Evolutionary conservation across 2,113 vertebrate species (phyloP).

Genomic region (zebrafish (Danio rerio)): GRCz12tu NC_133194.1:7328501-7329000

Average conservation of each 20-base stretch:
- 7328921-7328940: conserved; percentile 31
- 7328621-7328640: background rate
- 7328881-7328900: conserved; percentile 61
- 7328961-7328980: conserved; percentile 28
- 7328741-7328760: background rate
- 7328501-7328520: background rate
- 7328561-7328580: conserved; percentile 48
- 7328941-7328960: background rate
- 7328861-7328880: conserved; percentile 66
- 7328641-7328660: background rate
- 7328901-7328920: conserved; percentile 49
- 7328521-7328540: conserved; percentile 9
- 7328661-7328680: background rate
- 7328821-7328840: background rate
- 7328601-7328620: conserved; percentile 4
- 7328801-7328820: no score
- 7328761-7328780: no score
- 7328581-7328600: conserved; percentile 34
- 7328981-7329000: conserved; percentile 25
- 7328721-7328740: background rate
- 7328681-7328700: background rate
- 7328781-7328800: background rate
- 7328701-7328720: background rate
- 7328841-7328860: conserved; percentile 77
- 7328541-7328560: conserved; percentile 31